Percentiles rank a stretch among this genome's conserved stretches.
Conservation (phyloP, 2,888 invertebrate species). For the Eupithecia subumbrata region DNA sequence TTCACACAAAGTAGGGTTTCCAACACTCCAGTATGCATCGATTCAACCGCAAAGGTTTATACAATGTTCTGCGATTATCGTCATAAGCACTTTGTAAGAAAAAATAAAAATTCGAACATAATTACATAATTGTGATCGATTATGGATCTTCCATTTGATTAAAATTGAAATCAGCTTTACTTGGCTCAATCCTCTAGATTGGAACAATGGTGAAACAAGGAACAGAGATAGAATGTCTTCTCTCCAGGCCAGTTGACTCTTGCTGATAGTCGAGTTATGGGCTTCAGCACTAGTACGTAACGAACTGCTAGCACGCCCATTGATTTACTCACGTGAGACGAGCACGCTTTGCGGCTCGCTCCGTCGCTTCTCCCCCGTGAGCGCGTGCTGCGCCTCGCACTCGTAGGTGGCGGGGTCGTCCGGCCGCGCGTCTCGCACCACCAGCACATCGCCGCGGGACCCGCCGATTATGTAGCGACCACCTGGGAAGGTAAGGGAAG, state of each 20-base stretch:
- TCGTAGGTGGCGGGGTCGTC: constrained; percentile 90
- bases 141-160: not conserved
- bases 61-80: no score
- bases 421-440: constrained; percentile 88
- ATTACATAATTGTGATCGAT: not conserved
- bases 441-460: constrained; percentile 84
- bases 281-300: not conserved
- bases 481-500: constrained; percentile 67
- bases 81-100: not conserved
- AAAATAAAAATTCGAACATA: no score
- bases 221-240: not conserved
- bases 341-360: constrained; percentile 88
- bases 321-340: constrained; percentile 85
- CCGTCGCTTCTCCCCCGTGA: constrained; percentile 90
- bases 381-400: constrained; percentile 90
- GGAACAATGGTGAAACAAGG: not conserved
- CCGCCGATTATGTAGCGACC: constrained; percentile 88
- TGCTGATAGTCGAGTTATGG: not conserved
- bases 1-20: not conserved
- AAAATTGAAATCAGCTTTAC: not conserved
- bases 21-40: not conserved
- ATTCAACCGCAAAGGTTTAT: not conserved
- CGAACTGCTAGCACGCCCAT: not conserved
- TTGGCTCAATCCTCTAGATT: not conserved
- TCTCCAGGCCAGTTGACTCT: no score